These are phyloP conservation scores for Sceloporus undulatus DNA, from an alignment of 2,113 vertebrate species.

Conservation along the genomic window DNA sequence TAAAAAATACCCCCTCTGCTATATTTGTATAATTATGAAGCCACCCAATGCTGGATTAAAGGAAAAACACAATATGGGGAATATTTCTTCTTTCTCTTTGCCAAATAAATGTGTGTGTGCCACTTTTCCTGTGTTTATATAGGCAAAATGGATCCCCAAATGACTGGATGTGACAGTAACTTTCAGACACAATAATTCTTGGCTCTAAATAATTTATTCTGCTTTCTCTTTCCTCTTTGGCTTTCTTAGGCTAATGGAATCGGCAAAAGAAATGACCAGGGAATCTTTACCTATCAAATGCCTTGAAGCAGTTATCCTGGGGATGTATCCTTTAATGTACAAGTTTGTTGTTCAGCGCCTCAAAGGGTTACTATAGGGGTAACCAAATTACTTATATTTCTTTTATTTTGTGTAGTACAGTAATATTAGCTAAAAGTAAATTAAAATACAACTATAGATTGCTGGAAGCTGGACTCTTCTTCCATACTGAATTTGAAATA, in stretches of 20 bases:
- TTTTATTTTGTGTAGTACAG: background rate
- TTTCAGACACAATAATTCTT: background rate
- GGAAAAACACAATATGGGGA: background rate
- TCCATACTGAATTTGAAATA: background rate
- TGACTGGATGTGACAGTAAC: background rate
- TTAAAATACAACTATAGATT: background rate
- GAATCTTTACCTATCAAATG: constrained; percentile 99
- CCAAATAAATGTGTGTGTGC: background rate
- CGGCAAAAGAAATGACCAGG: constrained; percentile 94
- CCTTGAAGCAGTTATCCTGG: constrained; percentile 97
- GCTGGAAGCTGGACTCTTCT: background rate
- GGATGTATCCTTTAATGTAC: constrained; percentile 92
- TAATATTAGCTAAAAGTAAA: constrained; percentile 41
- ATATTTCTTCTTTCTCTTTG: background rate
- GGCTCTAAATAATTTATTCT: constrained; percentile 46
- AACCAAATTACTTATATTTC: background rate
- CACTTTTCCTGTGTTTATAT: background rate
- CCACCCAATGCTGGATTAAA: background rate
- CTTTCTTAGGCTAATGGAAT: constrained; percentile 92
- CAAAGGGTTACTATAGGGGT: background rate
- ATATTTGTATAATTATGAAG: background rate
- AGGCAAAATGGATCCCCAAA: background rate
- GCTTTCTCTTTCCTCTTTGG: constrained; percentile 38
- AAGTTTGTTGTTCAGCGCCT: background rate
- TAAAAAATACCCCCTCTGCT: background rate